Evolutionary conservation across 37 sponge, comb jelly and placozoan genomes (phyloP), one percentile per base, ranked within the genome.

Genomic region (Amphimedon queenslandica): DNA sequence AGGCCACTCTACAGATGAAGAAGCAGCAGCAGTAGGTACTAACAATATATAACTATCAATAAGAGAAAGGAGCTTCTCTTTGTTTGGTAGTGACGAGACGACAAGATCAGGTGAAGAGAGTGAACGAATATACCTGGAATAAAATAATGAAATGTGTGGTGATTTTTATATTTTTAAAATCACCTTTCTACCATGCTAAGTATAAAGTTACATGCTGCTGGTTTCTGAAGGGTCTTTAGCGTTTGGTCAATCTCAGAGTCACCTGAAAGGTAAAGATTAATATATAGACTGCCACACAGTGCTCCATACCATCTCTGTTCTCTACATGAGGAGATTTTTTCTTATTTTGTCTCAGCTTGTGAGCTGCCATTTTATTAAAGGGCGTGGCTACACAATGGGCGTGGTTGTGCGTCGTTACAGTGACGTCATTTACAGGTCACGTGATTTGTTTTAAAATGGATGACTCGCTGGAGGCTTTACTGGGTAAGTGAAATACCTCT

Each of bases 381-480:
- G n/a, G n/a, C n/a, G n/a, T n/a, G n/a, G n/a, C n/a, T n/a, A n/a
- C n/a, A n/a, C n/a, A n/a, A n/a, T n/a, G n/a, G n/a, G n/a, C n/a
- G n/a, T n/a, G n/a, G n/a, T n/a, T n/a, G n/a, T n/a, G n/a, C n/a
- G n/a, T n/a, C n/a, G n/a, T n/a, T n/a, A n/a, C n/a, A n/a, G n/a
- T n/a, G 53, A 8, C 13, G 53, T 47, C 53, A 47, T 47, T 18
- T 18, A 13, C 13, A 47, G 8, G 13, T 47, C 53, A 47, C 53
- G 53, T n/a, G 61, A 11, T n/a, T 13, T 47, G 13, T 47, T 18
- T 1, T 11, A 66, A 68, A 40, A 87, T 87, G 88, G 88, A 81
- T 51, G 82, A 81, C 72, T 81, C 88, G 31, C 37, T 87, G 43
- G 77, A 87, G 55, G 66, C 88, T 21, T 53, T 87, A 51, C 51